These are phyloP conservation scores for Pseudopodoces humilis DNA, from an alignment of 2,113 vertebrate genomes.

Conservation along the genomic window DNA sequence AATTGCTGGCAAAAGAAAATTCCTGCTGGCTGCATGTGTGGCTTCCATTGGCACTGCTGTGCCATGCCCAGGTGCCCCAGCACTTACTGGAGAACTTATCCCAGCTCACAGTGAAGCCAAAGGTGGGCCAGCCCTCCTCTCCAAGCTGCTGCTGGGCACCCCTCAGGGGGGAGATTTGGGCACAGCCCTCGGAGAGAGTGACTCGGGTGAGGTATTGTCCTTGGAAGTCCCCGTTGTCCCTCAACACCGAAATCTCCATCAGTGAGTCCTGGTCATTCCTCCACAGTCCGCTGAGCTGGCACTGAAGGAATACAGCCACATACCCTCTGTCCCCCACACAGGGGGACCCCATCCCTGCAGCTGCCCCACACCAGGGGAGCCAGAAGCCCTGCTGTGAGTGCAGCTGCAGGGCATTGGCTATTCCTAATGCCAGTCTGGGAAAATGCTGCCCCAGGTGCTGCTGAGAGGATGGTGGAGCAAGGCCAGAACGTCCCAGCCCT, in stretches of 20 bases:
- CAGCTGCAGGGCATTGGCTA: rapidly evolving
- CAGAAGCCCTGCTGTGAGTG: rapidly evolving
- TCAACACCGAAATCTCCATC: not conserved
- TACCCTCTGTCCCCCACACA: rapidly evolving
- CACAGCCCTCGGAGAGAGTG: not conserved
- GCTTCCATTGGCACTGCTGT: rapidly evolving
- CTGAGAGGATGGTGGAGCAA: not conserved
- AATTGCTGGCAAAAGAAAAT: not conserved
- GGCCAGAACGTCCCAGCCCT: rapidly evolving
- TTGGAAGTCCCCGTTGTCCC: not conserved
- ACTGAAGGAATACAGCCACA: not conserved
- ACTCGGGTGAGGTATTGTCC: constrained; percentile 28
- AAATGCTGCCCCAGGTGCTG: not conserved
- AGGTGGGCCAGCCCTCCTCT: not conserved
- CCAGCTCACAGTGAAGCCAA: constrained; percentile 9
- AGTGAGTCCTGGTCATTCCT: constrained; percentile 19
- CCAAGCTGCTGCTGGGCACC: not conserved
- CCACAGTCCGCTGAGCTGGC: constrained; percentile 29
- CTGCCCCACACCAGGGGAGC: rapidly evolving
- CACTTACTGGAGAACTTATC: constrained; percentile 60
- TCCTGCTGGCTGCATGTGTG: rapidly evolving
- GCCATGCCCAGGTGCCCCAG: not conserved
- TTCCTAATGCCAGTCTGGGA: not conserved
- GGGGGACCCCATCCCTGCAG: not conserved
- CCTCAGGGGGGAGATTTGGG: not conserved